phyloP scores from a whole-genome alignment of 2,113 vertebrate species.

The Toxotes chatareus region DNA sequence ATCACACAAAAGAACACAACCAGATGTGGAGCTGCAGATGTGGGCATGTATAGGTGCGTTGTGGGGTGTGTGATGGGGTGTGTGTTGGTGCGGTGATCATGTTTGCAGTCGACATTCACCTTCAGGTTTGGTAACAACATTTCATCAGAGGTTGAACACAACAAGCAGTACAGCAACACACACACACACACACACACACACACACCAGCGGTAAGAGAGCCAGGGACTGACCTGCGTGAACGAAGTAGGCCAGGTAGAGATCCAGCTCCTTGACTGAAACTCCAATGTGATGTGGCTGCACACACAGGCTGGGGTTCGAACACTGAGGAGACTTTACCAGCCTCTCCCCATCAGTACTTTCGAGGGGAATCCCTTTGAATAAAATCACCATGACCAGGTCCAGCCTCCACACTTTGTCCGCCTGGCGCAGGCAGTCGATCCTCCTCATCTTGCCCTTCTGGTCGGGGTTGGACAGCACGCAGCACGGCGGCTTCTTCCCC shows the following conservation, averaged over 20 bases:
- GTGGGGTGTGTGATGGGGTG: background rate
- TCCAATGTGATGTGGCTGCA: slow-evolving; percentile 99
- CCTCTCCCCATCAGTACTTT: slow-evolving; percentile 99
- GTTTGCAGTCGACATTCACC: background rate
- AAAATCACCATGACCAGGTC: slow-evolving; percentile 99
- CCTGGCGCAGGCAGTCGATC: slow-evolving; percentile 99
- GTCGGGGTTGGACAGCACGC: slow-evolving; percentile 99
- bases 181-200: background rate
- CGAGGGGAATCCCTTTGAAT: slow-evolving; percentile 99
- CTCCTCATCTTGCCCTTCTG: slow-evolving; percentile 99
- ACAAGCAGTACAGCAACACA: background rate
- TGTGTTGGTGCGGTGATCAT: background rate
- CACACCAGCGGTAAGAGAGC: slow-evolving; percentile 14
- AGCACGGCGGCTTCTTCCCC: slow-evolving; percentile 97
- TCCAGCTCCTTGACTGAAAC: slow-evolving; percentile 99
- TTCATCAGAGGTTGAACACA: too few relatives aligned
- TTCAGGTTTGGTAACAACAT: background rate
- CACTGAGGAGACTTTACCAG: slow-evolving; percentile 99
- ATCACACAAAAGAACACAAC: too few relatives aligned
- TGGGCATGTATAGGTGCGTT: too few relatives aligned
- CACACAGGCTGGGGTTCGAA: slow-evolving; percentile 96
- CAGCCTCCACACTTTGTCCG: slow-evolving; percentile 98
- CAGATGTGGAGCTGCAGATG: too few relatives aligned
- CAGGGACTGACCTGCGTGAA: slow-evolving; percentile 92
- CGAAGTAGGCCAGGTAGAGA: slow-evolving; percentile 99